Base-by-base conservation (phyloP, 2,888 invertebrate species). In the Dromius quadrimaculatus region DNA sequence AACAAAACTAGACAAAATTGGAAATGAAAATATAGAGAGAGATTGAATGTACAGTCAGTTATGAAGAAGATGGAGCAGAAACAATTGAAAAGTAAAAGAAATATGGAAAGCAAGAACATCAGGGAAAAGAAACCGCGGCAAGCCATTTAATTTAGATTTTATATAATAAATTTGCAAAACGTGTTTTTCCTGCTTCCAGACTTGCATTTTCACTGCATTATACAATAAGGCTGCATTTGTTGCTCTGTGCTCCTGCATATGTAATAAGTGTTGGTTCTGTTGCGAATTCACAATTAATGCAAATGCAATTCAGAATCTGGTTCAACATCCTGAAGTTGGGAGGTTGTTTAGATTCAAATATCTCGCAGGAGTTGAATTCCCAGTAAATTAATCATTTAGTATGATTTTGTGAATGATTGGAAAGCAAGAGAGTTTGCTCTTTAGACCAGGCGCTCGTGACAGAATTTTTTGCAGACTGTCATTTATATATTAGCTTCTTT, bases 51-150 rank as follows among this genome's bases (percentile, higher is more conserved):
- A 9, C 43, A 19, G 43, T 5, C 6, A 5, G 34, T 11, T 19
- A 59, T 59, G 17, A 59, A n/a, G n/a, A 59, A 59, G 57, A 59
- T 59, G 57, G 34, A 59, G 36, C 32, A 34, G 59, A 59, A 59
- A 59, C 36, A 59, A 59, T 36, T 59, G 34, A 59, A 34, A 59
- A 36, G 59, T 36, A 20, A 59, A 36, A 6, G 59, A 59, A 57
- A 59, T 59, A n/a, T n/a, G n/a, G n/a, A n/a, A n/a, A n/a, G n/a
- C n/a, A n/a, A n/a, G n/a, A n/a, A n/a, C n/a, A n/a, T n/a, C n/a
- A n/a, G n/a, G n/a, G n/a, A 36, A 59, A 34, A 59, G 20, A 5
- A 32, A 13, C 36, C 36, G 36, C 1, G n/a, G n/a, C 11, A 11
- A 36, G 59, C 36, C 36, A n/a, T n/a, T n/a, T n/a, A n/a, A n/a